Conservation (phyloP, 2,888 invertebrate genomes). For the Drosophila mettleri region DNA sequence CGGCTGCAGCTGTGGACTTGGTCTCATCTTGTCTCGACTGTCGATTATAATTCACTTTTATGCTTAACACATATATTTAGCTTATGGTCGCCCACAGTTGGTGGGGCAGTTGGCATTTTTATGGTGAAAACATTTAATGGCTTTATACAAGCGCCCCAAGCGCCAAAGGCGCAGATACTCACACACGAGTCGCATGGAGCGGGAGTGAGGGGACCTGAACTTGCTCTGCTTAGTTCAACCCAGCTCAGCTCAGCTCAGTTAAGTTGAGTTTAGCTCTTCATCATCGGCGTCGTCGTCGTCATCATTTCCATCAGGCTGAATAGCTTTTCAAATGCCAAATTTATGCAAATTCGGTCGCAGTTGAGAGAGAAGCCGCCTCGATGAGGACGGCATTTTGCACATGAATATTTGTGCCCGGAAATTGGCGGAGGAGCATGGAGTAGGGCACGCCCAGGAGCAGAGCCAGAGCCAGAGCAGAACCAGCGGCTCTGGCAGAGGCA, state of each 20-base stretch:
- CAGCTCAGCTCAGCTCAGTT: constrained; percentile 51
- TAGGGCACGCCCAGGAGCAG: background rate
- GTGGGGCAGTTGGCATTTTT: constrained; percentile 50
- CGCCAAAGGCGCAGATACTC: constrained; percentile 4
- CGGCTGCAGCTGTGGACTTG: constrained; percentile 19
- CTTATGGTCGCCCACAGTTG: constrained; percentile 23
- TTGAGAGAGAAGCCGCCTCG: constrained; percentile 25
- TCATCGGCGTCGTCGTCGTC: constrained; percentile 53
- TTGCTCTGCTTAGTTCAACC: constrained; percentile 23
- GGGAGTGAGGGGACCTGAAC: background rate
- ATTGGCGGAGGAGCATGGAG: constrained; percentile 13
- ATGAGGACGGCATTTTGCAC: constrained; percentile 64
- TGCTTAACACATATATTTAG: constrained; percentile 37
- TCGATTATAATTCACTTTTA: constrained; percentile 52
- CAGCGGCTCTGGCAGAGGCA: constrained; percentile 1
- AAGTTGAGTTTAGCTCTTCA: constrained; percentile 57
- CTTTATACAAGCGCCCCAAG: constrained; percentile 51
- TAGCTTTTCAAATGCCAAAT: constrained; percentile 76
- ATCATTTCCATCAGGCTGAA: constrained; percentile 76
- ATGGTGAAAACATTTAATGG: constrained; percentile 69
- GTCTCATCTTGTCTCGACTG: constrained; percentile 22
- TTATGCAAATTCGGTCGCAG: constrained; percentile 74
- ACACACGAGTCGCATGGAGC: background rate
- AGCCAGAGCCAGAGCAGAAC: background rate
- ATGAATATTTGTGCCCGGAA: constrained; percentile 69